Conservation (phyloP, 2,888 invertebrate genomes). For the Sinopyrophorus schimmeli region DNA sequence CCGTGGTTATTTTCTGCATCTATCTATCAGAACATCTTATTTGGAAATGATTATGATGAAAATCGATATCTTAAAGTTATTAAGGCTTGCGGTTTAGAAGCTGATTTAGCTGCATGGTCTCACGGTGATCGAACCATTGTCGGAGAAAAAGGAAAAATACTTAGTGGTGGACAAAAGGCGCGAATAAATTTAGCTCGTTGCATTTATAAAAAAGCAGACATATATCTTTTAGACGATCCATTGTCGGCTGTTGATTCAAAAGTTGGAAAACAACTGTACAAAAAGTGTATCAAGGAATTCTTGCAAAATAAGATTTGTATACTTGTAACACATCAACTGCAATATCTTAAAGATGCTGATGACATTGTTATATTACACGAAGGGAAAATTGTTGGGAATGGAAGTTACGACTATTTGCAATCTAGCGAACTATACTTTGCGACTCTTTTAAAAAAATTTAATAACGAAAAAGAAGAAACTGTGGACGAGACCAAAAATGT, state of each 20-base stretch:
- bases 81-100: slow-evolving; percentile 64
- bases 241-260: slow-evolving; percentile 79
- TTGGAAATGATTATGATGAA: slow-evolving; percentile 67
- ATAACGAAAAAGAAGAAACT: slow-evolving; percentile 46
- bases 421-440: slow-evolving; percentile 74
- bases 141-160: slow-evolving; percentile 77
- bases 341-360: slow-evolving; percentile 56
- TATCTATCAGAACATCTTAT: slow-evolving; percentile 78
- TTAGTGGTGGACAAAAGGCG: slow-evolving; percentile 86
- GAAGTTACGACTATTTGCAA: slow-evolving; percentile 70
- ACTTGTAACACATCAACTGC: slow-evolving; percentile 73
- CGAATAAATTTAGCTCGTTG: slow-evolving; percentile 78
- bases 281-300: slow-evolving; percentile 68
- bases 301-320: slow-evolving; percentile 65
- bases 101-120: slow-evolving; percentile 73
- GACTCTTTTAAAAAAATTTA: slow-evolving; percentile 43
- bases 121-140: slow-evolving; percentile 77
- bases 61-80: slow-evolving; percentile 65
- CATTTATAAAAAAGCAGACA: slow-evolving; percentile 64
- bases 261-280: slow-evolving; percentile 73
- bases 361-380: slow-evolving; percentile 54
- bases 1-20: slow-evolving; percentile 65
- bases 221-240: slow-evolving; percentile 69
- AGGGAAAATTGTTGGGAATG: slow-evolving; percentile 60
- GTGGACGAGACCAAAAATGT: slow-evolving; percentile 19